A percentile compares a stretch with the other conserved stretches of the same genome.
These are phyloP conservation scores for Hydrolagus colliei DNA, from an alignment of 2,797 vertebrate genomes.

Conservation along the genomic window DNA sequence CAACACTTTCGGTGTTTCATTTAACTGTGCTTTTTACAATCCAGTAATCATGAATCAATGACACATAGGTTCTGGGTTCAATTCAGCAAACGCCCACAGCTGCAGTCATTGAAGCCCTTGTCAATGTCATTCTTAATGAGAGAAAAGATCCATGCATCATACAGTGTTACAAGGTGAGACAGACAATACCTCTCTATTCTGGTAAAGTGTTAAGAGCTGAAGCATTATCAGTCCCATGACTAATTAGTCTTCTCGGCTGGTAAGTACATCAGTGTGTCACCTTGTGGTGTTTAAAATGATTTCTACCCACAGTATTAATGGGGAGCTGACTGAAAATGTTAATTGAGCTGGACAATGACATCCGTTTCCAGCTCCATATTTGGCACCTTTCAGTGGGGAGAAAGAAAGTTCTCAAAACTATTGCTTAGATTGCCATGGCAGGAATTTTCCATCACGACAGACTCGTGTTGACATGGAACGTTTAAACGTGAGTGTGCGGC, in stretches of 20 bases:
- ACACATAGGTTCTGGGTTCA: neutral
- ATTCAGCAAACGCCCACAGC: neutral
- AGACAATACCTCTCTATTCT: neutral
- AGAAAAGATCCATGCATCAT: neutral
- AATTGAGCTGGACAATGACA: neutral
- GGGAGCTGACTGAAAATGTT: neutral
- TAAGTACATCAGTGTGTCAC: neutral
- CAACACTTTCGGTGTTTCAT: neutral
- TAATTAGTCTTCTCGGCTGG: neutral
- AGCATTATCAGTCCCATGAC: neutral
- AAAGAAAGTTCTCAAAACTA: neutral
- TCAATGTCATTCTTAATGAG: constrained; percentile 21
- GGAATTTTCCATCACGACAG: neutral
- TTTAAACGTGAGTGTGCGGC: neutral
- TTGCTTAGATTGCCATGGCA: neutral
- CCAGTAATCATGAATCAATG: neutral
- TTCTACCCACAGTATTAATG: neutral
- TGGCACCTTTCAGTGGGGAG: neutral
- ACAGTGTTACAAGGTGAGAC: neutral
- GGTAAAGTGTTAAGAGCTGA: neutral
- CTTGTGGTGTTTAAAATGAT: constrained; percentile 5
- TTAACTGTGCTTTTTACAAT: neutral
- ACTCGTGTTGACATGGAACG: neutral
- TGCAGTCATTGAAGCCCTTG: neutral
- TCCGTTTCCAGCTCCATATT: neutral